These are phyloP conservation scores for Charaxes varanes DNA, from an alignment of 1,140 invertebrate genomes.

Conservation along the genomic window DNA sequence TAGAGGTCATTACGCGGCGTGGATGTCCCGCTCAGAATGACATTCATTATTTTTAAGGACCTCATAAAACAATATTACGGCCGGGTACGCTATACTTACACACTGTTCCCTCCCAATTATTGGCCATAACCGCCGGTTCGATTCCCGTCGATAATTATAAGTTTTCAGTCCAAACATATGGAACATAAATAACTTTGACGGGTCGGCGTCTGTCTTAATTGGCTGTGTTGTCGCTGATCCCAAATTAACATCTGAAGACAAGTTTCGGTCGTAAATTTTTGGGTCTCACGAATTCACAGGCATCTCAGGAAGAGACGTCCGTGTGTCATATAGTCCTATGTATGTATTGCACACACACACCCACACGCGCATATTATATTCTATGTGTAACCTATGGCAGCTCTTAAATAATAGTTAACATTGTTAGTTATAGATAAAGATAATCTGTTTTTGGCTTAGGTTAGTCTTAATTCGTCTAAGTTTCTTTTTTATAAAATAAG, in stretches of 20 bases:
- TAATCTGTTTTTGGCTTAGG: no score
- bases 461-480: no score
- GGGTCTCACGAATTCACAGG: no score
- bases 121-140: constrained; percentile 50
- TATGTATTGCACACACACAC: no score
- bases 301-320: no score
- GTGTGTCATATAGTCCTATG: no score
- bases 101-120: constrained; percentile 53
- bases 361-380: no score
- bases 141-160: constrained; percentile 57
- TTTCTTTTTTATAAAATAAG: no score
- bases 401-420: no score
- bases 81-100: constrained; percentile 45
- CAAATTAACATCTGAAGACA: constrained; percentile 5
- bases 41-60: constrained; percentile 66
- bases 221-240: constrained; percentile 27
- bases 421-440: no score
- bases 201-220: constrained; percentile 32
- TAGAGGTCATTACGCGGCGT: constrained; percentile 29
- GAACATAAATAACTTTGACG: constrained; percentile 47
- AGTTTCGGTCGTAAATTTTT: not conserved
- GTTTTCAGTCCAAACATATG: constrained; percentile 36
- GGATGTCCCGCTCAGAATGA: constrained; percentile 47
- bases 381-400: no score
- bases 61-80: constrained; percentile 64